Percentiles rank a stretch among this genome's conserved stretches.
Conservation (phyloP, 2,888 invertebrate genomes). For the Stenichneumon culpator region DNA sequence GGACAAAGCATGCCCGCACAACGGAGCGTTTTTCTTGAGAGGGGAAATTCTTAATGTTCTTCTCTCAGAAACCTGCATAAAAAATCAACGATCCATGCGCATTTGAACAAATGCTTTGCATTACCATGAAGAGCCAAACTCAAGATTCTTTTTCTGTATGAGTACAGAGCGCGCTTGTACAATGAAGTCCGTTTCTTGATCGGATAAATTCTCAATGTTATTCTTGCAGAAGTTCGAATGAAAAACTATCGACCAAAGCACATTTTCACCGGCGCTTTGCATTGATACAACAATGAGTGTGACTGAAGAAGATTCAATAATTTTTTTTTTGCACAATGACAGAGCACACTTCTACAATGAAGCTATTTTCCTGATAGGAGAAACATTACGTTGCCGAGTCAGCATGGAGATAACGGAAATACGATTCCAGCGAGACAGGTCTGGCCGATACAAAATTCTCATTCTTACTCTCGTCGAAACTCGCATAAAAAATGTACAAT, state of each 20-base stretch:
- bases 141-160: no score
- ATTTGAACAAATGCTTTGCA: not conserved
- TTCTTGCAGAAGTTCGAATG: no score
- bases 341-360: no score
- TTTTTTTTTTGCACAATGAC: not conserved
- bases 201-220: no score
- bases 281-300: no score
- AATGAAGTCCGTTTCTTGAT: no score
- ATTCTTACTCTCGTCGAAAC: not conserved
- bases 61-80: not conserved
- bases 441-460: not conserved
- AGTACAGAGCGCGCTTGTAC: no score
- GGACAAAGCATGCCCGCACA: not conserved
- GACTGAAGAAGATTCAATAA: no score
- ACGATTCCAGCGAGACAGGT: slow-evolving; percentile 17
- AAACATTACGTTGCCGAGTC: not conserved
- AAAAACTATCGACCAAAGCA: no score
- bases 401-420: slow-evolving; percentile 41
- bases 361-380: not conserved
- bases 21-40: no score
- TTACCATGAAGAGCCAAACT: no score
- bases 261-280: no score
- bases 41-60: slow-evolving; percentile 4
- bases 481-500: slow-evolving; percentile 6
- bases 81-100: not conserved